Conservation (phyloP, 2,113 vertebrate species). For the Lampris megalopsis region DNA sequence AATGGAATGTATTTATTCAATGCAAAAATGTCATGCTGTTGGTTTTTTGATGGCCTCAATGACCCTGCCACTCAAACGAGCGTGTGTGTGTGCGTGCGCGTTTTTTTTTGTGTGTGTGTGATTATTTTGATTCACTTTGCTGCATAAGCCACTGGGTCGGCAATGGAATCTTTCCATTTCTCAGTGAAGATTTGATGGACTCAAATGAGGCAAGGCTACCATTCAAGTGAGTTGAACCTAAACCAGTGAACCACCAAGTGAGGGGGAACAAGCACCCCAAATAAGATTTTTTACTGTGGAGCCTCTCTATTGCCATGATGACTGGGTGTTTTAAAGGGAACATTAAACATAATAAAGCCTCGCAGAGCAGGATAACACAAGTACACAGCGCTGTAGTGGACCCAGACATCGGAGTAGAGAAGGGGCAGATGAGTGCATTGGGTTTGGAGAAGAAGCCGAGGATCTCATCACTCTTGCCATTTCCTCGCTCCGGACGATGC, state of each 20-base stretch:
- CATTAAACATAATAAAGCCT: slow-evolving; percentile 69
- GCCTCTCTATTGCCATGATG: slow-evolving; percentile 62
- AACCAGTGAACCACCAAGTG: slow-evolving; percentile 55
- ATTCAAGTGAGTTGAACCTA: slow-evolving; percentile 60
- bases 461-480: slow-evolving; percentile 27
- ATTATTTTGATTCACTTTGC: slow-evolving; percentile 36
- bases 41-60: slow-evolving; percentile 30
- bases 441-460: slow-evolving; percentile 7
- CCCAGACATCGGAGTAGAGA: slow-evolving; percentile 13
- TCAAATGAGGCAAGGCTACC: slow-evolving; percentile 51
- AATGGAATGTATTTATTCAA: slow-evolving; percentile 47
- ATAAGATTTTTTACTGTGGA: slow-evolving; percentile 63
- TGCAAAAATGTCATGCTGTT: slow-evolving; percentile 40
- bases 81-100: slow-evolving; percentile 3
- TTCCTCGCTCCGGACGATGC: not conserved
- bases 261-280: slow-evolving; percentile 64
- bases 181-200: slow-evolving; percentile 57
- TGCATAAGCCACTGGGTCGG: slow-evolving; percentile 39
- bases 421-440: slow-evolving; percentile 16
- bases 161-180: slow-evolving; percentile 53
- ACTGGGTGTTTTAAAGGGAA: slow-evolving; percentile 68
- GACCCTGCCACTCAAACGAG: slow-evolving; percentile 41
- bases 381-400: slow-evolving; percentile 39
- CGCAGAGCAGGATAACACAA: slow-evolving; percentile 58
- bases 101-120: slow-evolving; percentile 54